Percentiles rank a stretch among this genome's conserved stretches.
Conservation (phyloP, 2,113 vertebrate genomes). For the Aphelocoma coerulescens region DNA sequence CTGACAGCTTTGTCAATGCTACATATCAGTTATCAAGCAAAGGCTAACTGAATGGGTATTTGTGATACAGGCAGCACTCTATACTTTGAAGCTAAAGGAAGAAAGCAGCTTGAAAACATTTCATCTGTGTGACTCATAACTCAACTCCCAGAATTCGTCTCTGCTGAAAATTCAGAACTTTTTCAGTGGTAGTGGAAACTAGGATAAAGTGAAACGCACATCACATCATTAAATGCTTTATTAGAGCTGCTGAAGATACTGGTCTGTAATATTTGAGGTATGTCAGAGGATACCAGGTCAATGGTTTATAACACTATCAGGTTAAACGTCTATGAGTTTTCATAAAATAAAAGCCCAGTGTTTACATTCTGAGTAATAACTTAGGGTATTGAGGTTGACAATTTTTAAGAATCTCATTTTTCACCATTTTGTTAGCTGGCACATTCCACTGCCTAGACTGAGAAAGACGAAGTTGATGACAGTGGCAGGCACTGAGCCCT, state of each 20-base stretch:
- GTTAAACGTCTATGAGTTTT: slow-evolving; percentile 12
- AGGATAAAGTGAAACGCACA: background rate
- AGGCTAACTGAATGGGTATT: background rate
- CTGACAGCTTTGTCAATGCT: background rate
- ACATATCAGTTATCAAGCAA: background rate
- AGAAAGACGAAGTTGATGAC: background rate
- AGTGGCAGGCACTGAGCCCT: background rate
- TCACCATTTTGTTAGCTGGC: slow-evolving; percentile 29
- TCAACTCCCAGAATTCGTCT: background rate
- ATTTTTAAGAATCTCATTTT: slow-evolving; percentile 54
- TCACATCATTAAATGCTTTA: background rate
- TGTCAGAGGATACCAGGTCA: background rate
- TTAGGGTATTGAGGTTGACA: slow-evolving; percentile 42
- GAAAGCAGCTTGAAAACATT: background rate
- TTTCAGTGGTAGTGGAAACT: background rate
- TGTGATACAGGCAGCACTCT: background rate
- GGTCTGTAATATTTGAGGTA: background rate
- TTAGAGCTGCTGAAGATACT: background rate
- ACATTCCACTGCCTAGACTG: background rate
- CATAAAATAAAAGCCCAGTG: background rate
- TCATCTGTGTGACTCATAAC: background rate
- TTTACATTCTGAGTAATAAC: slow-evolving; percentile 61
- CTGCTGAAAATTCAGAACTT: background rate
- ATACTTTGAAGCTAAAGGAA: background rate
- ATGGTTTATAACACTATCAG: background rate